These are phyloP conservation scores for Perodicticus potto DNA, from an alignment of 2,797 vertebrate species.

Conservation along the genomic window DNA sequence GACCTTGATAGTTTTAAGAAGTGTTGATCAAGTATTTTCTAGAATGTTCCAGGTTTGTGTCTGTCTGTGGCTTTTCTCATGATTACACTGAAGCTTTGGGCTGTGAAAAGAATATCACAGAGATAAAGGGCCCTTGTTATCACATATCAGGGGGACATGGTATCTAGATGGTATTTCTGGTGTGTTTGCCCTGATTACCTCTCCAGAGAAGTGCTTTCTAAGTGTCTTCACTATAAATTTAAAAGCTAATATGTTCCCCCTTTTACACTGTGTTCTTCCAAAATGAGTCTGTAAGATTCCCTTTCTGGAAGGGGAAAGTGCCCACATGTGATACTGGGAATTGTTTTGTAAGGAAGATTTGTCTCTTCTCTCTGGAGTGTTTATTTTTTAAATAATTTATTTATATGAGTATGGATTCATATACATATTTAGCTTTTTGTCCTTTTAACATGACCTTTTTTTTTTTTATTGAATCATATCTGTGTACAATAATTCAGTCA, in stretches of 20 bases:
- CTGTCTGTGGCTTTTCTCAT: neutral
- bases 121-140: neutral
- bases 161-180: neutral
- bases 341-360: neutral
- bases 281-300: neutral
- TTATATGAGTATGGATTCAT: neutral
- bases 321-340: neutral
- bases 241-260: neutral
- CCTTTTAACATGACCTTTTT: no score
- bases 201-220: neutral
- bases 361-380: neutral
- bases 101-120: neutral
- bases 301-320: neutral
- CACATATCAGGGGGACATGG: neutral
- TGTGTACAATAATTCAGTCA: no score
- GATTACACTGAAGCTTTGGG: neutral
- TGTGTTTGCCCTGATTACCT: neutral
- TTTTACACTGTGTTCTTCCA: neutral
- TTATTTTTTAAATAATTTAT: neutral
- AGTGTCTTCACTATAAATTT: neutral
- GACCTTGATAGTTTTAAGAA: neutral
- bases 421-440: neutral
- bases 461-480: no score
- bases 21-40: neutral
- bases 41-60: neutral